phyloP scores from a whole-genome alignment of 2,113 vertebrate genomes.

The Nothocercus julius region DNA sequence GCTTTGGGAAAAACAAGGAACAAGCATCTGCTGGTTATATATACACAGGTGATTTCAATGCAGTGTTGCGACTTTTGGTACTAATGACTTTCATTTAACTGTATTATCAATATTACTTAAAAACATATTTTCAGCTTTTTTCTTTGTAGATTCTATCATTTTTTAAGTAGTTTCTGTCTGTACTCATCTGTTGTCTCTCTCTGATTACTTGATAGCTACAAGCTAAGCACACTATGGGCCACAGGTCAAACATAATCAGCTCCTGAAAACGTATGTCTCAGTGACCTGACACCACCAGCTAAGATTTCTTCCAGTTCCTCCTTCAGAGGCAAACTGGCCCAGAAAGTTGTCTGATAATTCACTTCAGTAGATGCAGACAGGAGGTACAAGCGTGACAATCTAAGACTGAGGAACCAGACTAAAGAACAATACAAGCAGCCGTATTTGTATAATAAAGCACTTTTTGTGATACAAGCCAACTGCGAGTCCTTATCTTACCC shows the following conservation, averaged over 20 bases:
- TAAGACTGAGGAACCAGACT: not conserved
- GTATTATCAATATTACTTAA: not conserved
- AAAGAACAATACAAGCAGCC: not conserved
- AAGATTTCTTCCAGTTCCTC: not conserved
- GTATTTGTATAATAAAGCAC: not conserved
- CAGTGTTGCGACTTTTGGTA: not conserved
- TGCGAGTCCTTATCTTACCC: conserved; percentile 2
- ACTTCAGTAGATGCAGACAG: not conserved
- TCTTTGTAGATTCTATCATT: not conserved
- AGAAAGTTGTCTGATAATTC: not conserved
- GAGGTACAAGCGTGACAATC: not conserved
- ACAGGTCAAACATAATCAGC: conserved; percentile 4
- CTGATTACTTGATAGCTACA: not conserved
- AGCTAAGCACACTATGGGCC: not conserved
- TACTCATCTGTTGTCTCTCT: not conserved
- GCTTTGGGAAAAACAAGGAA: not conserved
- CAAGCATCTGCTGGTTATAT: not conserved
- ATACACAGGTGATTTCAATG: not conserved
- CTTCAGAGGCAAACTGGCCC: not conserved
- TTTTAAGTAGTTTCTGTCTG: not conserved
- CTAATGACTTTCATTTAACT: not conserved
- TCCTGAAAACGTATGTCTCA: not conserved
- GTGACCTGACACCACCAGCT: not conserved
- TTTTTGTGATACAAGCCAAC: not conserved
- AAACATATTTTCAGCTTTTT: not conserved